Conservation (phyloP, 2,113 vertebrate genomes). For the Amblyornis subalaris region DNA sequence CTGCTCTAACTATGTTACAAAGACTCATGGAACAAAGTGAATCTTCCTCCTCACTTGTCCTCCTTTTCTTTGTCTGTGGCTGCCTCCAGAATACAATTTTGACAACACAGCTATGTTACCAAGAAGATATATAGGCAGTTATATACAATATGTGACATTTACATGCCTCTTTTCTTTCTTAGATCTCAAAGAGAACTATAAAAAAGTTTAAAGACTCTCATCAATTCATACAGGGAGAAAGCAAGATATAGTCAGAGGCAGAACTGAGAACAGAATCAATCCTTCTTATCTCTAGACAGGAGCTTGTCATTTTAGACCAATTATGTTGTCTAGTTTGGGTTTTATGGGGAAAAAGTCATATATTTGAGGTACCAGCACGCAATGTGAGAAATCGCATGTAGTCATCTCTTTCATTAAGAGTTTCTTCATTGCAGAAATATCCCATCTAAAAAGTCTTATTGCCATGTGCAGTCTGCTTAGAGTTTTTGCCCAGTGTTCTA, state of each 20-base stretch:
- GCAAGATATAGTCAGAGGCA: neutral
- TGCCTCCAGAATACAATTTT: neutral
- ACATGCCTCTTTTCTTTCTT: neutral
- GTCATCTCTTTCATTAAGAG: neutral
- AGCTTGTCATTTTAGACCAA: neutral
- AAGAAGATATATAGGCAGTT: neutral
- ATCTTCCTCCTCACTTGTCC: neutral
- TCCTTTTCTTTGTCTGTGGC: neutral
- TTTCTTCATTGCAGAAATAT: neutral
- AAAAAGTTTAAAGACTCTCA: neutral
- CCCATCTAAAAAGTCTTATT: neutral
- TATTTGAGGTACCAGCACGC: neutral
- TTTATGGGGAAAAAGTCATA: neutral
- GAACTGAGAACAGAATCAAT: neutral
- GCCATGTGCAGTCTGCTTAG: neutral
- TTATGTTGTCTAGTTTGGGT: neutral
- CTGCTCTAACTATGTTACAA: neutral
- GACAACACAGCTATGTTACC: neutral
- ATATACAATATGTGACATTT: neutral
- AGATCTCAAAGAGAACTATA: neutral
- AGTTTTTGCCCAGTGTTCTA: neutral
- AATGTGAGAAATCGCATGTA: neutral
- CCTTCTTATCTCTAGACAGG: neutral
- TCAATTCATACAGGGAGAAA: neutral
- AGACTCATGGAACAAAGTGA: neutral